phyloP scores from a whole-genome alignment of 2,113 vertebrate genomes.

The Meriones unguiculatus region DNA sequence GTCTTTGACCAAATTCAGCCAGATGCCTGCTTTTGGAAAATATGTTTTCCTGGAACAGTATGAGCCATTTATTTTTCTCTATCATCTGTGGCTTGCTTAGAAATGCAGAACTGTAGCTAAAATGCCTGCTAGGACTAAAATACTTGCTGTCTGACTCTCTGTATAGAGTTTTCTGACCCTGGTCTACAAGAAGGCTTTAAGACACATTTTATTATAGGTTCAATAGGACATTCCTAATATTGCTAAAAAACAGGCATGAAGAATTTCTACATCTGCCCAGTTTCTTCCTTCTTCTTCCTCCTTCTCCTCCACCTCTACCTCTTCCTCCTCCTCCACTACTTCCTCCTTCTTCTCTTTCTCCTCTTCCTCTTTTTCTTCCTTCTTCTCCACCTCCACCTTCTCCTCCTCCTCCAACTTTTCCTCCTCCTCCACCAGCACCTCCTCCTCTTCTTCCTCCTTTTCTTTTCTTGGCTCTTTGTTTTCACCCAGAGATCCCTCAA shows the following conservation, averaged over 20 bases:
- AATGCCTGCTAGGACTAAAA: background rate
- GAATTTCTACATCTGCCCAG: background rate
- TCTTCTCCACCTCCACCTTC: accelerated
- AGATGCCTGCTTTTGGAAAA: background rate
- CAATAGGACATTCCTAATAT: background rate
- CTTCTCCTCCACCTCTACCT: background rate
- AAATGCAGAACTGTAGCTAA: background rate
- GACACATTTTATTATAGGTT: background rate
- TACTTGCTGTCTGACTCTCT: conserved; percentile 8
- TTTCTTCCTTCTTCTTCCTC: background rate
- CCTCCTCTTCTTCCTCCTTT: background rate
- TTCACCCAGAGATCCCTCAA: background rate
- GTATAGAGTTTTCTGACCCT: background rate
- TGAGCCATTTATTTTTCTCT: background rate
- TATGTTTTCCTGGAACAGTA: background rate
- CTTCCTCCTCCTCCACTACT: accelerated
- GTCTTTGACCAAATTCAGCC: background rate
- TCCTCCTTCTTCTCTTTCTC: too few relatives aligned
- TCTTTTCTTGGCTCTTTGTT: background rate
- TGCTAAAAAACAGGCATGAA: background rate
- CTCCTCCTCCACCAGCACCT: too few relatives aligned
- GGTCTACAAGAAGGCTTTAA: conserved; percentile 45
- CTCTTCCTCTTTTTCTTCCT: accelerated
- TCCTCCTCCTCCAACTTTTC: accelerated
- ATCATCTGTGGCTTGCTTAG: background rate